These are phyloP conservation scores for Glyphotaelius pellucidus DNA, from an alignment of 2,888 invertebrate genomes.

Conservation along the genomic window DNA sequence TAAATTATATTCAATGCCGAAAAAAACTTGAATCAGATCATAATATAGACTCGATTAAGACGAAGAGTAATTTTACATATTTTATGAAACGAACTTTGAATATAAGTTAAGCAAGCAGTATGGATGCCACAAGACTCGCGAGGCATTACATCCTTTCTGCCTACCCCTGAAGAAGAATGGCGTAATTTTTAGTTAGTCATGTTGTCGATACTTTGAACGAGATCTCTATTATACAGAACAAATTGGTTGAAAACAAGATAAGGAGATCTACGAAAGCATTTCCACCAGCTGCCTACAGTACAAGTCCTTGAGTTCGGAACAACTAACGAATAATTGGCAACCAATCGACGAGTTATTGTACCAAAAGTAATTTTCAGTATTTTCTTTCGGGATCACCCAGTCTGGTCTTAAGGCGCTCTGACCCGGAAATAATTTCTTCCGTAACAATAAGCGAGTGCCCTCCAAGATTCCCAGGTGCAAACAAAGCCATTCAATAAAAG, in stretches of 20 bases:
- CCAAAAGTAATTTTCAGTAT: neutral
- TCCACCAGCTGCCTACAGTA: neutral
- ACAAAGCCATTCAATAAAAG: conserved; percentile 2
- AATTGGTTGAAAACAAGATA: neutral
- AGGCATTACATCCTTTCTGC: neutral
- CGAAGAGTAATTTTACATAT: no score
- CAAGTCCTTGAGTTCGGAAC: neutral
- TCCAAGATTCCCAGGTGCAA: neutral
- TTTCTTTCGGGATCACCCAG: neutral
- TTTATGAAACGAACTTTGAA: no score
- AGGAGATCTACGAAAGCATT: neutral
- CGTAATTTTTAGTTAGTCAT: neutral
- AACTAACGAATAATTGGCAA: neutral
- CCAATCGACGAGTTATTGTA: neutral
- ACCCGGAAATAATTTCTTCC: neutral
- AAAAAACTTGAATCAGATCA: no score
- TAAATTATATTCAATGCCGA: no score
- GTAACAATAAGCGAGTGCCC: neutral
- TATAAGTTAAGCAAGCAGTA: neutral
- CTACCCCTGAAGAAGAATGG: neutral
- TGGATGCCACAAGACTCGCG: neutral
- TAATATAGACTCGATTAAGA: no score
- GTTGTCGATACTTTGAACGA: no score
- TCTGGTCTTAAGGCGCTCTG: neutral
- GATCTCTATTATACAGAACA: no score